Evolutionary conservation across 2,113 vertebrate species (phyloP).

Genomic region (Etheostoma cragini): DNA sequence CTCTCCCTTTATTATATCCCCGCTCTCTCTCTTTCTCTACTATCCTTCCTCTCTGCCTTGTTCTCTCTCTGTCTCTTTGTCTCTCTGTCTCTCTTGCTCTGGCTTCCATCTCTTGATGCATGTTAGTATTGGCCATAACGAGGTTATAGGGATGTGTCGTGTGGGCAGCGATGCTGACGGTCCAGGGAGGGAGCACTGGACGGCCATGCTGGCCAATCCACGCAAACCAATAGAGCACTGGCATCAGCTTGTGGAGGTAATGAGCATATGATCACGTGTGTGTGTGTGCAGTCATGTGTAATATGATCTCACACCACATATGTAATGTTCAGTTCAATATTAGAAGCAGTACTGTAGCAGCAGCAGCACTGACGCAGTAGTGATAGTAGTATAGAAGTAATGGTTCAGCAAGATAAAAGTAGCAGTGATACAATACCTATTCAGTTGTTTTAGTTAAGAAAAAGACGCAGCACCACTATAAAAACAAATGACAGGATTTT

Average conservation of each 20-base stretch:
- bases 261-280: conserved; percentile 12
- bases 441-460: too few species aligned
- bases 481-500: too few species aligned
- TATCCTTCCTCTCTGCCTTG: background rate
- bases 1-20: conserved; percentile 12
- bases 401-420: too few species aligned
- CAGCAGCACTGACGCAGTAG: too few species aligned
- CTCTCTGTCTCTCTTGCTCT: conserved; percentile 11
- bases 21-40: conserved; percentile 1
- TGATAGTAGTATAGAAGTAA: too few species aligned
- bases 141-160: conserved; percentile 94
- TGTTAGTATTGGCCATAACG: conserved; percentile 92
- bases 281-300: background rate
- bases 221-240: conserved; percentile 96
- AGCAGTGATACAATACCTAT: too few species aligned
- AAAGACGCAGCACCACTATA: too few species aligned
- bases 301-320: conserved; percentile 11
- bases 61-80: background rate
- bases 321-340: background rate
- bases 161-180: conserved; percentile 91
- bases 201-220: conserved; percentile 93
- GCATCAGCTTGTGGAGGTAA: conserved; percentile 92
- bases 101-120: conserved; percentile 19
- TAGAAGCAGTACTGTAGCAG: too few species aligned
- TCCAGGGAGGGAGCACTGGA: conserved; percentile 93